Conservation (phyloP, 2,797 vertebrate genomes). For the Ataeniobius toweri region DNA sequence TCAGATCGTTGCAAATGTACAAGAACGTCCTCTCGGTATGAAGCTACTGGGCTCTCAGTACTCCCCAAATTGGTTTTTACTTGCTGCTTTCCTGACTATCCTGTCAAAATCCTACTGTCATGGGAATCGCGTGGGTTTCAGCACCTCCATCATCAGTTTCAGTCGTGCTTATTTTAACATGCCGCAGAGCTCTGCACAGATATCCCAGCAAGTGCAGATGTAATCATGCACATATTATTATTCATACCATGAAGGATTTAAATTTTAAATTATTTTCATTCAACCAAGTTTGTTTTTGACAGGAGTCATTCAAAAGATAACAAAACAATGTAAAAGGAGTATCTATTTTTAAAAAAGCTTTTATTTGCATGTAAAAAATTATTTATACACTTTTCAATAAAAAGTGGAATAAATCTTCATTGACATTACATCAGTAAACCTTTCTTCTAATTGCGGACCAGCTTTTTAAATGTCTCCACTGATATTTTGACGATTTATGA, state of each 20-base stretch:
- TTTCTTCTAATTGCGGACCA: background rate
- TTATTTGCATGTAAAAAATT: too few relatives aligned
- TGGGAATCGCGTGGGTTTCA: background rate
- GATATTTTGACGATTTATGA: too few relatives aligned
- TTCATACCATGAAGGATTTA: background rate
- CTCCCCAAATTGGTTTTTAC: background rate
- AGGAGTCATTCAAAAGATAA: background rate
- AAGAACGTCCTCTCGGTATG: too few relatives aligned
- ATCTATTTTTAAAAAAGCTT: background rate
- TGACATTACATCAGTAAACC: background rate
- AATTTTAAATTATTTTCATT: background rate
- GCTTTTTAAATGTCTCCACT: background rate
- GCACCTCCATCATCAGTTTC: too few relatives aligned
- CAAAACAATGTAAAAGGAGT: background rate
- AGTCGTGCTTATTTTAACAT: background rate
- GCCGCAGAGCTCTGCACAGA: background rate
- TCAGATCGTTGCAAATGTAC: background rate
- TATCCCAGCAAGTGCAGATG: too few relatives aligned
- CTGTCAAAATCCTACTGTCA: background rate
- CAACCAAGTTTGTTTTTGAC: background rate
- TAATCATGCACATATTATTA: background rate
- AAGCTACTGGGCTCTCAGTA: background rate
- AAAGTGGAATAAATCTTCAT: background rate
- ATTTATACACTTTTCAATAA: background rate
- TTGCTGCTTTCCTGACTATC: background rate